Percentiles rank a stretch among this genome's conserved stretches.
phyloP scores from a whole-genome alignment of 2,113 vertebrate genomes.

The Trinectes maculatus region DNA sequence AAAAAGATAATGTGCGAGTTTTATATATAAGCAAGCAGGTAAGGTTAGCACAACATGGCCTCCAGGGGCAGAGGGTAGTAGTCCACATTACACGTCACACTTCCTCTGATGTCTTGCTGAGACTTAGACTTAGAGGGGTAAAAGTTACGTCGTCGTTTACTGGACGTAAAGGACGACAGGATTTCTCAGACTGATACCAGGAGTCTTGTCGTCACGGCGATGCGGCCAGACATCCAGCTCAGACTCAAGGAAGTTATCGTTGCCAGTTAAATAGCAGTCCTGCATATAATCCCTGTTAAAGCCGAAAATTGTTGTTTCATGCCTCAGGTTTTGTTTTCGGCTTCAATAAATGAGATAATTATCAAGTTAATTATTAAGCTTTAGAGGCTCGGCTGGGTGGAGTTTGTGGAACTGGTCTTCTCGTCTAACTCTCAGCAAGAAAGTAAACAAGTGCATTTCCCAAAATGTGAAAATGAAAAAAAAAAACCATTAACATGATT shows the following conservation, averaged over 20 bases:
- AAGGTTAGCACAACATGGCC: background rate
- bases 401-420: background rate
- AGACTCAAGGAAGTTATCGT: background rate
- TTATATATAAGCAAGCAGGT: background rate
- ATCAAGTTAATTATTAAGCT: too few species aligned
- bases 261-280: background rate
- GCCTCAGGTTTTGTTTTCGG: background rate
- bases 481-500: too few species aligned
- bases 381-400: too few species aligned
- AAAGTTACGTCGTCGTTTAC: too few species aligned
- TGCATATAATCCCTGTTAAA: background rate
- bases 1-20: constrained; percentile 28
- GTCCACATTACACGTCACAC: background rate
- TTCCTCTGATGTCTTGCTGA: too few species aligned
- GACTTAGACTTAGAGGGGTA: too few species aligned
- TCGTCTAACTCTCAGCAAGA: background rate
- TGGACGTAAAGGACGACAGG: too few species aligned
- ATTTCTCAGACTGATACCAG: background rate
- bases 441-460: background rate
- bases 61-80: background rate
- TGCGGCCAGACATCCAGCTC: background rate
- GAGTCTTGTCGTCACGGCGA: background rate
- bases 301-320: background rate
- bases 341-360: background rate
- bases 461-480: background rate